Conservation (phyloP, 2,113 vertebrate genomes). For the Platysteira castanea region DNA sequence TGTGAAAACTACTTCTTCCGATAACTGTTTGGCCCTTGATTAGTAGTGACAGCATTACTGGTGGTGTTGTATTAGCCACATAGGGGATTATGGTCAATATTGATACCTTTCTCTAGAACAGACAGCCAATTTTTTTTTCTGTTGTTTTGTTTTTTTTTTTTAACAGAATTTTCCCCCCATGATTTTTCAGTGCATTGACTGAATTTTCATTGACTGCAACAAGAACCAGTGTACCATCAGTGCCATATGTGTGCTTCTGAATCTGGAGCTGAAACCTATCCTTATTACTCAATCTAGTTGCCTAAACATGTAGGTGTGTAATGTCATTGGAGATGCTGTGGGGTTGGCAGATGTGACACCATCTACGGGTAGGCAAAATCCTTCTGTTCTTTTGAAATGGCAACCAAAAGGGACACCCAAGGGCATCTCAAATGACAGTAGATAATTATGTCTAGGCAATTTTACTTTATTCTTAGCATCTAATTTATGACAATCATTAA, state of each 20-base stretch:
- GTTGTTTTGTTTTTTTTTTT: background rate
- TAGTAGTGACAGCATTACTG: background rate
- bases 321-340: background rate
- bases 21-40: background rate
- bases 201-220: background rate
- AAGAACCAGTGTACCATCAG: background rate
- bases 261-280: background rate
- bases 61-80: background rate
- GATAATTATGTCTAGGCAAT: background rate
- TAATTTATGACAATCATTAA: conserved; percentile 46
- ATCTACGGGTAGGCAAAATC: background rate
- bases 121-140: accelerated
- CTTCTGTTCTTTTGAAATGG: background rate
- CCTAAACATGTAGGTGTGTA: background rate
- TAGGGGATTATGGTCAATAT: background rate
- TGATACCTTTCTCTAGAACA: background rate
- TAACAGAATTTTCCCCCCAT: background rate
- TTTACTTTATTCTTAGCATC: conserved; percentile 22
- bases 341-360: background rate
- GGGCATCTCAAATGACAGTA: background rate
- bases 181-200: background rate
- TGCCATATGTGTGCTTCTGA: background rate
- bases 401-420: background rate
- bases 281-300: background rate
- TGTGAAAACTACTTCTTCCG: background rate